A percentile compares a stretch with the other conserved stretches of the same genome.
phyloP scores from a whole-genome alignment of 2,113 vertebrate species.

The Laticauda laticaudata region DNA sequence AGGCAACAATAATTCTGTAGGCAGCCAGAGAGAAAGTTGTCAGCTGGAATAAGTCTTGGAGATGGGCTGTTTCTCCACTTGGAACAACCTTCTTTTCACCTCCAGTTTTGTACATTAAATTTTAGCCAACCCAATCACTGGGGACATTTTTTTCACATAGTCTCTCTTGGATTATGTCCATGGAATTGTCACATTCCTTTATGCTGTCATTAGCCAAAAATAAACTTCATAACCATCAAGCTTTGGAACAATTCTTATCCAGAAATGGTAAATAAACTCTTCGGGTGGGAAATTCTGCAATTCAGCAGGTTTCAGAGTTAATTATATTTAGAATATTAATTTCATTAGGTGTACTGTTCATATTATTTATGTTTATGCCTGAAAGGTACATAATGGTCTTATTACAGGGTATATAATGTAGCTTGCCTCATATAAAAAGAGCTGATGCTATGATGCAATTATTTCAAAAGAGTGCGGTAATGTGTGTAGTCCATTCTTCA shows the following conservation, averaged over 20 bases:
- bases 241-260: neutral
- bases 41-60: constrained; percentile 17
- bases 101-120: constrained; percentile 19
- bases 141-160: neutral
- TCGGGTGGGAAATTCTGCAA: neutral
- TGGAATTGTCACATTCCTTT: neutral
- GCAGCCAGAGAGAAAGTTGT: neutral
- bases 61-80: rapidly evolving
- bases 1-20: neutral
- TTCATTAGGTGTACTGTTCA: neutral
- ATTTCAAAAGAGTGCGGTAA: neutral
- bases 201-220: neutral
- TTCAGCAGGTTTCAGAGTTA: neutral
- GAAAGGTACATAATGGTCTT: neutral
- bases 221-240: neutral
- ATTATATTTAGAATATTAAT: neutral
- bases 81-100: neutral
- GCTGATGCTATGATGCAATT: neutral
- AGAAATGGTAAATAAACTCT: neutral
- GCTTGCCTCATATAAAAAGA: neutral
- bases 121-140: neutral
- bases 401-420: neutral
- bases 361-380: neutral
- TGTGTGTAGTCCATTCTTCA: neutral
- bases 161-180: rapidly evolving